Evolutionary conservation across 1,140 invertebrate genomes (phyloP), one percentile per base, ranked within the genome.

Genomic region (Aphelinus atriplicis): DNA sequence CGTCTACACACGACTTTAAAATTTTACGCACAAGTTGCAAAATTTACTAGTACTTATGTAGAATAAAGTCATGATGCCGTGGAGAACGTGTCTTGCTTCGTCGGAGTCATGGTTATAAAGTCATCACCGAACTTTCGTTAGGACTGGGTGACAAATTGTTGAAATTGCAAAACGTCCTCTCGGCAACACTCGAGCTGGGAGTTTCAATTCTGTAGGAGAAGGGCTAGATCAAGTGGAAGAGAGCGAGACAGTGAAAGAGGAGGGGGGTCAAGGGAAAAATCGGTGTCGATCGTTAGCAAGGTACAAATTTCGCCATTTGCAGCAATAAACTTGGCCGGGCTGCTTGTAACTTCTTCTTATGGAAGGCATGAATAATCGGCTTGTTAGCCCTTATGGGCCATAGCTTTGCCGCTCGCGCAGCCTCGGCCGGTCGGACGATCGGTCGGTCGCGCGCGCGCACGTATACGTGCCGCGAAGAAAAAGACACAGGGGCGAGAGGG

Each of bases 221-320:
- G 26, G 26, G 43, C 47, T 65, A 65, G 51, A 51, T 50, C 10
- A 48, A 65, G 50, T 51, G 50, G 26, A 10, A 50, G 63, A 26
- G 48, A 64, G 48, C 47, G 51, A 53, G 50, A 46, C 47, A 7
- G 4, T 43, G n/a, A 63, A 3, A 63, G 7, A 50, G 9, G 10
- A 45, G 61, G 42, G 45, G 9, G 51, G 51, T 4, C 51, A 53
- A 53, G 51, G 51, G 9, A 80, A 81, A 82, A 82, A 82, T 73
- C 78, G 80, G 77, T 76, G 76, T 77, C 79, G 83, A 87, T 87
- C 84, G 83, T 86, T 86, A 87, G 83, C 80, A 82, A 85, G 83
- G 85, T 87, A 87, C 87, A 88, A 88, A 88, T 88, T 88, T 87
- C 80, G 80, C 84, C 84, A 87, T 87, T 88, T 85, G 84, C 84